These are phyloP conservation scores for Sabatieria punctata DNA, from an alignment of 2,888 invertebrate species.

Conservation along the genomic window DNA sequence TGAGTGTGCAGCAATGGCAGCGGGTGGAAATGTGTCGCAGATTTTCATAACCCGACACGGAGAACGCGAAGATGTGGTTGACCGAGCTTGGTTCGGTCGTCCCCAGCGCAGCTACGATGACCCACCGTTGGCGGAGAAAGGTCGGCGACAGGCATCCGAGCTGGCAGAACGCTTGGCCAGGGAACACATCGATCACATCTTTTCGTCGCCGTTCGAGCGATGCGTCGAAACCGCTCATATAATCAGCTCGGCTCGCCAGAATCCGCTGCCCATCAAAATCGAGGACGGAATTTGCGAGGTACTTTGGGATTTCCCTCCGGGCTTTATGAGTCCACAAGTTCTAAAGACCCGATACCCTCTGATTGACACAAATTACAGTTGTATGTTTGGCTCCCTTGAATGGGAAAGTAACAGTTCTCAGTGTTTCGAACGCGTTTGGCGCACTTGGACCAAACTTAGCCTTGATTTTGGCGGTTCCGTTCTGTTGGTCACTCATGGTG, in stretches of 20 bases:
- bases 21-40: too few species aligned
- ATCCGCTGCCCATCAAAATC: conserved; percentile 15
- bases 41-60: conserved; percentile 26
- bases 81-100: conserved; percentile 16
- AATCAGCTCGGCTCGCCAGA: conserved; percentile 9
- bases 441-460: too few species aligned
- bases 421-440: too few species aligned
- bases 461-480: too few species aligned
- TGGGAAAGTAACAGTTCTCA: too few species aligned
- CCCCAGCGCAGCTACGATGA: conserved; percentile 19
- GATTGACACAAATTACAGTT: too few species aligned
- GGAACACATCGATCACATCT: conserved; percentile 19
- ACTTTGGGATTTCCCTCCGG: conserved; percentile 11
- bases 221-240: conserved; percentile 21
- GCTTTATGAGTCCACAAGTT: too few species aligned
- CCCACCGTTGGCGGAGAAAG: conserved; percentile 21
- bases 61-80: conserved; percentile 24
- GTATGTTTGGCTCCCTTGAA: too few species aligned
- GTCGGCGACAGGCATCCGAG: conserved; percentile 21
- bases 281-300: conserved; percentile 26
- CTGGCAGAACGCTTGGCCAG: conserved; percentile 17
- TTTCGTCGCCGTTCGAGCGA: conserved; percentile 24
- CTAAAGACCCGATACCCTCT: too few species aligned
- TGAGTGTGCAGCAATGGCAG: too few species aligned
- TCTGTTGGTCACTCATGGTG: too few species aligned